Evolutionary conservation across 2,888 invertebrate genomes (phyloP).

Genomic region (Pharmacophagus antenor): DNA sequence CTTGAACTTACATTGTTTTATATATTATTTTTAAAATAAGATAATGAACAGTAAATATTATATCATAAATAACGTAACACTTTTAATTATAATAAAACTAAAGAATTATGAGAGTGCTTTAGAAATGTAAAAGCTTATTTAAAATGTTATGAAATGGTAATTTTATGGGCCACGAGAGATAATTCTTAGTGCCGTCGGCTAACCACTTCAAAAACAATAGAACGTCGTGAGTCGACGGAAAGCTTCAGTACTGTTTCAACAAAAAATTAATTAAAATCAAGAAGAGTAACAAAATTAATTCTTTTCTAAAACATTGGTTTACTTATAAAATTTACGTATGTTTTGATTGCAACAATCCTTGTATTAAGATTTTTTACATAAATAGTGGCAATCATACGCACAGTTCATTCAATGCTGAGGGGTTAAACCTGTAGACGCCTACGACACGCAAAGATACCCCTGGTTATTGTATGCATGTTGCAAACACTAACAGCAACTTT

Average conservation of each 20-base stretch:
- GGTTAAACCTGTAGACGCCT: too few species aligned
- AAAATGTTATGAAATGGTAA: background rate
- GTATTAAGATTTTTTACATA: too few species aligned
- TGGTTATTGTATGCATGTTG: too few species aligned
- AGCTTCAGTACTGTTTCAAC: conserved; percentile 19
- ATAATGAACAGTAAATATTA: too few species aligned
- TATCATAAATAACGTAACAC: too few species aligned
- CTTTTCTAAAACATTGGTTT: background rate
- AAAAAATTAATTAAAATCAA: conserved; percentile 27
- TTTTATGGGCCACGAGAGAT: conserved; percentile 18
- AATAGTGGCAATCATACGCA: too few species aligned
- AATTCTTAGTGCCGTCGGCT: conserved; percentile 9
- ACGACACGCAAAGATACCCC: too few species aligned
- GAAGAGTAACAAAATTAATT: conserved; percentile 10
- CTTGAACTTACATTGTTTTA: too few species aligned
- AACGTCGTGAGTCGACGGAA: conserved; percentile 9
- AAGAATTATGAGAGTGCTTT: background rate
- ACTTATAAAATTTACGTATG: background rate
- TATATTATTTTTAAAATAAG: too few species aligned
- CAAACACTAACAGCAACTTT: too few species aligned
- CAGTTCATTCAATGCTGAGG: too few species aligned
- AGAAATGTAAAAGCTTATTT: background rate
- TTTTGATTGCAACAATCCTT: background rate
- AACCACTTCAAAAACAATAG: conserved; percentile 18
- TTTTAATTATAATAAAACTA: background rate